phyloP scores from a whole-genome alignment of 1,140 invertebrate species.

The Berghia stephanieae region DNA sequence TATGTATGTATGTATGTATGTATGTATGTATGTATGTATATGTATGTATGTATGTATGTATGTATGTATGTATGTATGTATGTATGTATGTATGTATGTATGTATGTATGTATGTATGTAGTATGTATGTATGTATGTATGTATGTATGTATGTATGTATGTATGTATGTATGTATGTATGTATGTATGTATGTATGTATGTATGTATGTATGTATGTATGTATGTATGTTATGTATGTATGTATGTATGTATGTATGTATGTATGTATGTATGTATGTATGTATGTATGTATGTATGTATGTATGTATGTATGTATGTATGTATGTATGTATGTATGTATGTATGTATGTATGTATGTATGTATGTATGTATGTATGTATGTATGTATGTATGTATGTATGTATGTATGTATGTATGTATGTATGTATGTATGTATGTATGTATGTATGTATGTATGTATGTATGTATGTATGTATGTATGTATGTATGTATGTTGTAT shows the following conservation, averaged over 20 bases:
- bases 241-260: neutral
- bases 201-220: neutral
- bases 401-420: neutral
- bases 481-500: neutral
- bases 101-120: neutral
- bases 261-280: neutral
- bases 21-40: slow-evolving; percentile 6
- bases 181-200: neutral
- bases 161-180: neutral
- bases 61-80: neutral
- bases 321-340: neutral
- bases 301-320: neutral
- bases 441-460: neutral
- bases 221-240: too few relatives aligned
- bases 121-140: neutral
- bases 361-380: slow-evolving; percentile 1
- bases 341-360: neutral
- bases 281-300: neutral
- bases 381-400: neutral
- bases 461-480: neutral
- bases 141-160: neutral
- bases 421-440: neutral
- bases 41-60: neutral
- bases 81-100: neutral
- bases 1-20: neutral